phyloP scores from a whole-genome alignment of 2,888 invertebrate species.

The Trichopria drosophilae region DNA sequence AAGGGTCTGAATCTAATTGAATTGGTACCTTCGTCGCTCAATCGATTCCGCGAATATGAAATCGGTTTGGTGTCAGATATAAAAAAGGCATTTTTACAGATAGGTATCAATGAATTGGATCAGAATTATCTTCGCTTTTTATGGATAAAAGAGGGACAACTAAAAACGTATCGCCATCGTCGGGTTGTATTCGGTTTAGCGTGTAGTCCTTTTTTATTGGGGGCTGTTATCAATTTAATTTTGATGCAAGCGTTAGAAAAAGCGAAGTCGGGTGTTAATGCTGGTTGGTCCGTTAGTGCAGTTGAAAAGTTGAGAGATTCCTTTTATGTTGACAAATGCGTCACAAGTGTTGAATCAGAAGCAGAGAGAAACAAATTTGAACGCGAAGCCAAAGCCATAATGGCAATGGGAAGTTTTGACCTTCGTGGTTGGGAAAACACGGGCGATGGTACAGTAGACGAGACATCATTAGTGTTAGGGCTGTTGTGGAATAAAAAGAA shows the following conservation, averaged over 20 bases:
- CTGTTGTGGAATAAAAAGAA: constrained; percentile 1
- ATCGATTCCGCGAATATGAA: constrained; percentile 30
- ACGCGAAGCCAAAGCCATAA: constrained; percentile 9
- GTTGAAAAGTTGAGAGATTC: constrained; percentile 19
- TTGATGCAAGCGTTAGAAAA: too few species aligned
- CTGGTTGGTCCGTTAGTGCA: neutral
- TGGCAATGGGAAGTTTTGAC: constrained; percentile 23
- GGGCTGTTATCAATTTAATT: constrained; percentile 32
- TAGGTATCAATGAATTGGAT: constrained; percentile 27
- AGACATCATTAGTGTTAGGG: neutral
- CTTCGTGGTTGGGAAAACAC: constrained; percentile 24
- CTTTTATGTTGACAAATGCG: constrained; percentile 34
- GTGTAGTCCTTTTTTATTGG: constrained; percentile 37
- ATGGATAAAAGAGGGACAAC: constrained; percentile 22
- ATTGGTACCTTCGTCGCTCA: constrained; percentile 31
- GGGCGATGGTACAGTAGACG: neutral
- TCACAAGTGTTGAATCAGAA: constrained; percentile 15
- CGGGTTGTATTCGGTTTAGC: constrained; percentile 41
- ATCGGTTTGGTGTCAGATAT: constrained; percentile 35
- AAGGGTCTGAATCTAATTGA: constrained; percentile 36
- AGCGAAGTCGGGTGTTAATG: neutral
- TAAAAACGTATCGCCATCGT: constrained; percentile 30
- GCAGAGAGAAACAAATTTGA: constrained; percentile 4
- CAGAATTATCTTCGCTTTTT: too few species aligned
- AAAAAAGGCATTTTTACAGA: constrained; percentile 33